Evolutionary conservation across 2,888 invertebrate species (phyloP), one percentile per base, ranked within the genome.

Genomic region (Esperia sulphurella): DNA sequence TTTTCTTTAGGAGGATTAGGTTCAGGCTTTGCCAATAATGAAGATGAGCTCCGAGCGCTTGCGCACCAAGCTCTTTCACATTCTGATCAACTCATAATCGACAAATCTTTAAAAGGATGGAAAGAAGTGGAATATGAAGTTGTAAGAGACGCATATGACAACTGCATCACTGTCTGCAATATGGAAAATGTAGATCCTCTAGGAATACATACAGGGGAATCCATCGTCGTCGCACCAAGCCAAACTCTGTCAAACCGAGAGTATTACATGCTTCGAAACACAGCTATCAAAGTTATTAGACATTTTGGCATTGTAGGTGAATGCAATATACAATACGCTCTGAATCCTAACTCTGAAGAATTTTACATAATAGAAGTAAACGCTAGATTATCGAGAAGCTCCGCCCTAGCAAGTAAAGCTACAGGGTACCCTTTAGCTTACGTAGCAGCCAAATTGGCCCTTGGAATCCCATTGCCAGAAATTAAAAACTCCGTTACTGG

Each of bases 141-240:
- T 0, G 98, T 99, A 0, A 90, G 99, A 51, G 99, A 99, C 88
- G 97, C 97, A 1, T 98, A 92, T 71, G 98, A 99, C 78, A 99
- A 99, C 76, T 99, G 99, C 72, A 97, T 99, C 49, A 98, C 99
- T 0, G 98, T 99, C 1, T 99, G 99, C 79, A 99, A 99, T 78
- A 99, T 99, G 99, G 99, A 99, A 87, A 99, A 99, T 83, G 95
- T 99, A 0, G 99, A 99, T 91, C 99, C 99, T 0, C 89, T 99
- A 41, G 99, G 98, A 31, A 99, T 99, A 54, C 99, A 99, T 65
- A 99, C 99, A 0, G 99, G 99, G 13, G 99, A 99, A 84, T 98
- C 98, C 0, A 98, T 99, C 57, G 99, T 99, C 0, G 97, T 99
- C 0, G 99, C 99, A 0, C 99, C 99, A 0, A 98, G 98, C 76